Evolutionary conservation across 1,140 invertebrate species (phyloP), one percentile per base, ranked within the genome.

Genomic region (Marisa cornuarietis): DNA sequence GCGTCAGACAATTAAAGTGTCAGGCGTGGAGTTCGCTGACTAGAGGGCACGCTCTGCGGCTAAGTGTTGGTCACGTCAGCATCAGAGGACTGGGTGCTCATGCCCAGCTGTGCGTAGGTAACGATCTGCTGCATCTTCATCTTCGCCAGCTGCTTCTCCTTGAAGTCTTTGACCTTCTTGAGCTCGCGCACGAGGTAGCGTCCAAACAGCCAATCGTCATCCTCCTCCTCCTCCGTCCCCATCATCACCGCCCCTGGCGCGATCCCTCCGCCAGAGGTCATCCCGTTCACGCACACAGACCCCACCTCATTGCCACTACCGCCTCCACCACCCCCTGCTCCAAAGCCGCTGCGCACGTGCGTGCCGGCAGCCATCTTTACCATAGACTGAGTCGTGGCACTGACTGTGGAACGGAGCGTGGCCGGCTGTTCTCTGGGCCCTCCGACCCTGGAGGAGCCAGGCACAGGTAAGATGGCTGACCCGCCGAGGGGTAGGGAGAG

Each of bases 81-180:
- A 14, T 22, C 26, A 13, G 24, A 20, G 2, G 49, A 24, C 42
- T 22, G 42, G 6, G 22, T 6, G 7, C 71, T 61, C 74, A 76
- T 76, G 14, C 74, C 74, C 58, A 76, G 61, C 74, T 76, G 74
- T 9, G 74, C 74, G 62, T 76, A 76, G 6, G 74, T 76, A 14
- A 76, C 74, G 49, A 76, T 76, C 62, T 76, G 74, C 74, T 63
- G 58, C 14, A 76, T 76, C 42, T 63, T 76, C 74, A 76, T 76
- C 42, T 76, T 76, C 4, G 74, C 61, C 58, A 76, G 74, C 31
- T 76, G 74, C 42, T 76, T 76, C 61, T 76, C 62, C 62, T 66
- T 76, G 74, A 76, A 76, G n/a, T 49, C 65, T 61, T 65, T 66
- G 5, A 76, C 62, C 62, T 76, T 76, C 62, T 76, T 76, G 58